These are phyloP conservation scores for Pasiphila rectangulata DNA, from an alignment of 2,888 invertebrate species.

Conservation along the genomic window DNA sequence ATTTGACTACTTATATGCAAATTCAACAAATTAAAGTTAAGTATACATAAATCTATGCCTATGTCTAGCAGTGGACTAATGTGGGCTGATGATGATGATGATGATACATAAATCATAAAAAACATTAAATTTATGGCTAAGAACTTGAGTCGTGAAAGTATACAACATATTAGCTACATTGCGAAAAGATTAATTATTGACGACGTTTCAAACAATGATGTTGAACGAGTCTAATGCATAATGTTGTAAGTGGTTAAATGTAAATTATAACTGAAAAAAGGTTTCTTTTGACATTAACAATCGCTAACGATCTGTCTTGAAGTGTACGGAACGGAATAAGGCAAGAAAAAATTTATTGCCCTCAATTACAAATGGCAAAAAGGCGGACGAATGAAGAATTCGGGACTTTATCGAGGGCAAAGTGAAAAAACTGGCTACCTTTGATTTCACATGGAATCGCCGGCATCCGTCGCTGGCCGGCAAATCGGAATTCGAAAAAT, in stretches of 20 bases:
- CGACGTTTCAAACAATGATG: slow-evolving; percentile 61
- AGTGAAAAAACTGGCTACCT: slow-evolving; percentile 64
- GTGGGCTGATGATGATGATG: too few species aligned
- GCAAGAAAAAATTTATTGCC: slow-evolving; percentile 72
- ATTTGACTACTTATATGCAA: too few species aligned
- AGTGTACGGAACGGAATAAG: slow-evolving; percentile 56
- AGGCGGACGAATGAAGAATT: slow-evolving; percentile 60
- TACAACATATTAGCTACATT: slow-evolving; percentile 54
- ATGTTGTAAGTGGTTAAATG: too few species aligned
- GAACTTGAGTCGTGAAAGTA: slow-evolving; percentile 53
- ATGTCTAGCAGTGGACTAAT: too few species aligned
- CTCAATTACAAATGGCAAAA: slow-evolving; percentile 76
- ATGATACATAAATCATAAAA: slow-evolving; percentile 65
- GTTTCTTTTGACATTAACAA: slow-evolving; percentile 42
- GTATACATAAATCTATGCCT: too few species aligned
- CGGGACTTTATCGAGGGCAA: slow-evolving; percentile 58
- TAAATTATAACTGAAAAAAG: background rate
- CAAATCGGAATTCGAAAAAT: slow-evolving; percentile 72
- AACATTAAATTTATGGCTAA: slow-evolving; percentile 59
- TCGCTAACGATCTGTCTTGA: slow-evolving; percentile 55
- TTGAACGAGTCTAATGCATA: slow-evolving; percentile 35
- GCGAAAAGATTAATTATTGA: slow-evolving; percentile 64
- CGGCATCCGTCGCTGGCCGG: slow-evolving; percentile 58
- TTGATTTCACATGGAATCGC: slow-evolving; percentile 76
- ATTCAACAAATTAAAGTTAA: too few species aligned